phyloP scores from a whole-genome alignment of 2,113 vertebrate genomes.

The Papio anubis region DNA sequence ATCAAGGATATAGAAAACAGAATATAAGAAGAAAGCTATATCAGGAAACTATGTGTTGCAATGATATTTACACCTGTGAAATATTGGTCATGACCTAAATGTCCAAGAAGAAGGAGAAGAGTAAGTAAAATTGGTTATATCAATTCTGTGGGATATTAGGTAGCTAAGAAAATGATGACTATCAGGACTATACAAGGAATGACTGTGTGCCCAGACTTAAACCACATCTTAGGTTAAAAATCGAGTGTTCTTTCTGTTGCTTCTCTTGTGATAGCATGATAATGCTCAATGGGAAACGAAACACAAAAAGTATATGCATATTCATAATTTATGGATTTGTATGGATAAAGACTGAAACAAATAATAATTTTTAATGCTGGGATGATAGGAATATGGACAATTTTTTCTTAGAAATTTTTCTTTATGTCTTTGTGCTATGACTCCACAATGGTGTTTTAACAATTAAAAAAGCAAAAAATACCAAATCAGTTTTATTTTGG shows the following conservation, averaged over 20 bases:
- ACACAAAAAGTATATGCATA: background rate
- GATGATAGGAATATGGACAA: background rate
- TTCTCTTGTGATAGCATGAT: background rate
- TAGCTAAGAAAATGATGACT: background rate
- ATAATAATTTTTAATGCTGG: background rate
- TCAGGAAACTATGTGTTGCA: background rate
- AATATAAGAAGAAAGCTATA: background rate
- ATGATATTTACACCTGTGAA: background rate
- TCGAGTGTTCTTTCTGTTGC: background rate
- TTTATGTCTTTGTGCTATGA: background rate
- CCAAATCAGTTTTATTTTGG: slow-evolving; percentile 42
- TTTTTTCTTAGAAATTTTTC: background rate
- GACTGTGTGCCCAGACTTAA: background rate
- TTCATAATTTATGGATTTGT: background rate
- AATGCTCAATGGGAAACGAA: background rate
- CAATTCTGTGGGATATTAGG: background rate
- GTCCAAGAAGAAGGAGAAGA: background rate
- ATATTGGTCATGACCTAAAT: background rate
- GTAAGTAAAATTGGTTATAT: background rate
- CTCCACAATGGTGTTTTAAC: slow-evolving; percentile 15
- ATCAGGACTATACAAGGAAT: background rate
- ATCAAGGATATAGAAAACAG: background rate
- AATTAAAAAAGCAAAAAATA: slow-evolving; percentile 34
- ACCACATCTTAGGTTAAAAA: background rate
- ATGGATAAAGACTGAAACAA: background rate